Conservation (phyloP, 2,888 invertebrate species). For the Amphipyra berbera region DNA sequence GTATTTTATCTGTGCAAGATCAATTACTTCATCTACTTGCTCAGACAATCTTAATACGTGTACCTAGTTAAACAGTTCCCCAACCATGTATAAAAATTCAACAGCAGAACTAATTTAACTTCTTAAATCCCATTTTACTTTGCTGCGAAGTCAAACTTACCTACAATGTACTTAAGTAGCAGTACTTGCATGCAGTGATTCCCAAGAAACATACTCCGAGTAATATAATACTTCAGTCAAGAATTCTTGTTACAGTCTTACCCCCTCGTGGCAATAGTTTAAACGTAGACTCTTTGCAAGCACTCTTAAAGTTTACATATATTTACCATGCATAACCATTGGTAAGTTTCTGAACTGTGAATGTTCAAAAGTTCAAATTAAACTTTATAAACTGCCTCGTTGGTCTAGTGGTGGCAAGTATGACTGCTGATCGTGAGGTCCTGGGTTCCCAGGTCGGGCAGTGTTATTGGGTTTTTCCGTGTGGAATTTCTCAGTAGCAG, state of each 20-base stretch:
- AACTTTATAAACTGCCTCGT: background rate
- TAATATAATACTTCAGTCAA: conserved; percentile 17
- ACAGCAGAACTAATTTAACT: conserved; percentile 26
- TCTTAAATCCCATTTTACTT: conserved; percentile 15
- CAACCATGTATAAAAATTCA: conserved; percentile 2
- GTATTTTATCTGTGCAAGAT: too few species aligned
- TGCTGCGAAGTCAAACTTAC: conserved; percentile 15
- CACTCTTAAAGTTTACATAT: conserved; percentile 26
- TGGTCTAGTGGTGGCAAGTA: too few species aligned
- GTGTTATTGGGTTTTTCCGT: too few species aligned
- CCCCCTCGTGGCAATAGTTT: conserved; percentile 20
- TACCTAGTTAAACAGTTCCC: background rate
- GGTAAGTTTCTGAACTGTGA: conserved; percentile 2
- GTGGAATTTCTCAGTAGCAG: too few species aligned
- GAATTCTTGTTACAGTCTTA: conserved; percentile 10
- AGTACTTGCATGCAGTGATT: conserved; percentile 19
- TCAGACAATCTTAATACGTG: too few species aligned
- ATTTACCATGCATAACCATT: background rate
- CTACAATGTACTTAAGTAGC: conserved; percentile 9
- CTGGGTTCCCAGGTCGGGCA: too few species aligned
- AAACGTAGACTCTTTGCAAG: conserved; percentile 14
- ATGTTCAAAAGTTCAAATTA: conserved; percentile 2
- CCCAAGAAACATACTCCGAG: conserved; percentile 17
- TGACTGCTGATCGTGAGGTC: too few species aligned
- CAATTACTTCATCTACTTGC: too few species aligned